These are phyloP conservation scores for Channa striata DNA, from an alignment of 2,797 vertebrate genomes.

Conservation along the genomic window DNA sequence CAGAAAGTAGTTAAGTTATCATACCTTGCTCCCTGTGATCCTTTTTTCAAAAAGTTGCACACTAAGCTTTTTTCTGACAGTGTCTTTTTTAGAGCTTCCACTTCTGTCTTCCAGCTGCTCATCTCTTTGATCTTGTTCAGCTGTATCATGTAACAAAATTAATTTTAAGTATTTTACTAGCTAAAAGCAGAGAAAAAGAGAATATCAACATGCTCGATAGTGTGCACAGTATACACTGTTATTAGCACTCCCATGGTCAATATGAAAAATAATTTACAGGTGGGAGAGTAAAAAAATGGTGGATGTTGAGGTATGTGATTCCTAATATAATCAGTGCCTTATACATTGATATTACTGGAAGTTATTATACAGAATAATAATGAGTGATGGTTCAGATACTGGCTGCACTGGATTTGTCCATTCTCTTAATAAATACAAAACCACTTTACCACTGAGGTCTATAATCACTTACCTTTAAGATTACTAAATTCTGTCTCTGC, in stretches of 20 bases:
- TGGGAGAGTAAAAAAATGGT: too few relatives aligned
- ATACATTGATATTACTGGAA: too few relatives aligned
- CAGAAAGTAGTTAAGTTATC: background rate
- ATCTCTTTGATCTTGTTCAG: constrained; percentile 36
- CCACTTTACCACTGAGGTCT: background rate
- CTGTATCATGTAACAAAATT: constrained; percentile 51
- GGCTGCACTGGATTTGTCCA: too few relatives aligned
- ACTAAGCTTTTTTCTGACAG: constrained; percentile 45
- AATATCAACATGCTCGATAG: too few relatives aligned
- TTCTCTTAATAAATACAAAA: background rate
- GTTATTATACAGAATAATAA: too few relatives aligned
- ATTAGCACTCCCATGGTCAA: too few relatives aligned
- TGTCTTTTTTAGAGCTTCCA: constrained; percentile 49
- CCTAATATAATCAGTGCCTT: too few relatives aligned
- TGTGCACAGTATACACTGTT: too few relatives aligned
- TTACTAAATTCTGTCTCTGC: constrained; percentile 3
- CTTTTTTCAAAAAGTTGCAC: constrained; percentile 70
- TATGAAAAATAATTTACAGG: too few relatives aligned
- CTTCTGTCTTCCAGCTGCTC: constrained; percentile 44
- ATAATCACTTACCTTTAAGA: constrained; percentile 58
- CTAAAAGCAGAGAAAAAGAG: background rate
- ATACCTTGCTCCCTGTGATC: constrained; percentile 49
- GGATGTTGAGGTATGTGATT: too few relatives aligned
- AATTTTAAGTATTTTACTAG: background rate
- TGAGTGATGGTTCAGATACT: too few relatives aligned